Evolutionary conservation across 2,113 vertebrate genomes (phyloP).

Genomic region (Microcebus jonahi): DNA sequence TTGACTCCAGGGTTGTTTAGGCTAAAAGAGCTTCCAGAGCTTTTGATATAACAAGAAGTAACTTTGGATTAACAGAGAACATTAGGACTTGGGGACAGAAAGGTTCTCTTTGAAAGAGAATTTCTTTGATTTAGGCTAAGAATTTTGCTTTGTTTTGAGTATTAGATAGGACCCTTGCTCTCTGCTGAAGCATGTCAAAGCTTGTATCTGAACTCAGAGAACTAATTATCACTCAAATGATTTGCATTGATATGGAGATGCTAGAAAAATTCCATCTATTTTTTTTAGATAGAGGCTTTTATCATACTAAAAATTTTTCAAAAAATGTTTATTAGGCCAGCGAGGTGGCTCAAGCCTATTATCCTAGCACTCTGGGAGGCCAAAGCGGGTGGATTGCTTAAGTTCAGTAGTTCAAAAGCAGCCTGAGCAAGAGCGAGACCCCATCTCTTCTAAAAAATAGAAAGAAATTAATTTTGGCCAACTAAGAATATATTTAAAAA

Average conservation of each 20-base stretch:
- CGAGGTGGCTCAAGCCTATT: no score
- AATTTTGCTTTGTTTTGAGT: conserved; percentile 30
- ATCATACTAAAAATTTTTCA: conserved; percentile 2
- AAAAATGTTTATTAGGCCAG: neutral
- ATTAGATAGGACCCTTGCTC: neutral
- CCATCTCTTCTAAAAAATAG: no score
- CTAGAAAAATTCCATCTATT: neutral
- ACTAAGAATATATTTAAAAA: no score
- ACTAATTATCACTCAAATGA: conserved; percentile 20
- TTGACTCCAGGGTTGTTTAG: neutral
- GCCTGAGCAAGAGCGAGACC: no score
- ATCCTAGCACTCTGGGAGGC: no score
- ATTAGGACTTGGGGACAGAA: conserved; percentile 15
- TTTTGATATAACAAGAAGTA: conserved; percentile 23
- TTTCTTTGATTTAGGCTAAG: conserved; percentile 33
- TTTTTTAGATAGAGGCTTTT: neutral
- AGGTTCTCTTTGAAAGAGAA: conserved; percentile 1
- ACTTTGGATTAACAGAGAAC: conserved; percentile 34
- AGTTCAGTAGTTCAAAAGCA: no score
- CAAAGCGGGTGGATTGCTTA: no score
- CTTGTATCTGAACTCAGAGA: conserved; percentile 27
- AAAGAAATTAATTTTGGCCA: no score
- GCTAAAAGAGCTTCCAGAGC: conserved; percentile 2
- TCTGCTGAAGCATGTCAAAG: conserved; percentile 39
- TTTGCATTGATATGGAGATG: conserved; percentile 51